These are phyloP conservation scores for Tor tambroides DNA, from an alignment of 2,113 vertebrate species.

Conservation along the genomic window DNA sequence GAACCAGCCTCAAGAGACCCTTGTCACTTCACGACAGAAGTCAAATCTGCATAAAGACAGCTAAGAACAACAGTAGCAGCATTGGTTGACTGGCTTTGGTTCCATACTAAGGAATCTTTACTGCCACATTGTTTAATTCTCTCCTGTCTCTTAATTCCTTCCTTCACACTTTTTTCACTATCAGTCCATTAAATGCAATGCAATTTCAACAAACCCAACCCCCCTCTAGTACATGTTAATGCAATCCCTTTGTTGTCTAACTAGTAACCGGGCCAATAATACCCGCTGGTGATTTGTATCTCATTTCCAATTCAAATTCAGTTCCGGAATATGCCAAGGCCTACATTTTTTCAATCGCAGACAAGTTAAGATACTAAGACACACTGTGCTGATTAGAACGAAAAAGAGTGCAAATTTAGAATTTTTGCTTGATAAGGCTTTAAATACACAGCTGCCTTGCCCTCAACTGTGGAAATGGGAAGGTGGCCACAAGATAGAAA, in stretches of 20 bases:
- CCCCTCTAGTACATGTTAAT: slow-evolving; percentile 73
- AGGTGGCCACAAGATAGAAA: slow-evolving; percentile 6
- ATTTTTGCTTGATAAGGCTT: slow-evolving; percentile 4
- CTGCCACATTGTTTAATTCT: slow-evolving; percentile 51
- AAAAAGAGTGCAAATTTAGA: slow-evolving; percentile 53
- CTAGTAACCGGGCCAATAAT: slow-evolving; percentile 78
- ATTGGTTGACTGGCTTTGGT: background rate
- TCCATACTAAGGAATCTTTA: slow-evolving; percentile 18
- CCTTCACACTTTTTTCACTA: slow-evolving; percentile 30
- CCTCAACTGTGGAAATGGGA: slow-evolving; percentile 42
- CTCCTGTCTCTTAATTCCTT: slow-evolving; percentile 32
- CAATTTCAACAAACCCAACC: slow-evolving; percentile 36
- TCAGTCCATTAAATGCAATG: slow-evolving; percentile 45
- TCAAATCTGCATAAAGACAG: slow-evolving; percentile 19
- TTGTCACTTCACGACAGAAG: slow-evolving; percentile 4
- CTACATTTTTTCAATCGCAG: slow-evolving; percentile 63
- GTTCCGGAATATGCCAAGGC: slow-evolving; percentile 69
- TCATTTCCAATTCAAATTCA: slow-evolving; percentile 80
- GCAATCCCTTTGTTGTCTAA: slow-evolving; percentile 80
- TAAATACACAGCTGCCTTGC: slow-evolving; percentile 21
- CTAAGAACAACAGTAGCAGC: background rate
- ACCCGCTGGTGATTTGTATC: slow-evolving; percentile 79
- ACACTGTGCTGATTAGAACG: slow-evolving; percentile 70
- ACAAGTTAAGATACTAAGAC: slow-evolving; percentile 70
- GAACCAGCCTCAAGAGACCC: slow-evolving; percentile 29